Base-by-base conservation (phyloP, 2,113 vertebrate species). In the Percina caprodes region DNA sequence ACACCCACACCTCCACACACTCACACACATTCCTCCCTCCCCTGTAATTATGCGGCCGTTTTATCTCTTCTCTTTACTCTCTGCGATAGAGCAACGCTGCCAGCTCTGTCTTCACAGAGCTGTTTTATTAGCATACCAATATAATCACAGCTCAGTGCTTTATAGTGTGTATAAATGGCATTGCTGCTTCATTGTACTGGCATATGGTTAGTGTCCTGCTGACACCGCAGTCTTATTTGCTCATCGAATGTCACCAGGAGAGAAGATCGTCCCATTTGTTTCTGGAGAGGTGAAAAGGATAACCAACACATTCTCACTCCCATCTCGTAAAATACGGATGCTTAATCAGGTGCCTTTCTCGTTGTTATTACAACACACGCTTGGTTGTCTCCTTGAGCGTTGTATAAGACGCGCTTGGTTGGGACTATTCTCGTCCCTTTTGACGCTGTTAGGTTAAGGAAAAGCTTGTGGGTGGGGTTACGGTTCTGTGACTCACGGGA, bases 81-180 rank as follows among this genome's bases (percentile, higher is more conserved):
- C 83, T 79, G 63, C 60, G 33, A 65, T 67, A 21, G 58, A 87
- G 73, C 55, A 68, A 66, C 80, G 81, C 52, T 79, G 72, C 79
- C 79, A 84, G 68, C 69, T 74, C 80, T 46, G 61, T 88, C 87
- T 84, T 86, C 79, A 85, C 77, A 81, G 82, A 83, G 74, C 77
- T 42, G 81, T 80, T 90, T 91, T 88, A 92, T 91, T 91, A 89
- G 90, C 91, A 79, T 80, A 72, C 82, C 49, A 21, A 80, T 55
- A 83, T 89, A 88, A 91, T 90, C 76, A 84, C 92, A 86, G 92
- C 87, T 91, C 88, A 87, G 88, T 26, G 79, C 80, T 93, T 91
- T 87, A 91, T 86, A 78, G 83, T 69, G 72, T 79, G 77, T 82
- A 88, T 81, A 87, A 92, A 91, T 85, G 89, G 86, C 83, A 80